A percentile compares a stretch with the other conserved stretches of the same genome.
Conservation (phyloP, 2,888 invertebrate species). For the Luffia ferchaultella region DNA sequence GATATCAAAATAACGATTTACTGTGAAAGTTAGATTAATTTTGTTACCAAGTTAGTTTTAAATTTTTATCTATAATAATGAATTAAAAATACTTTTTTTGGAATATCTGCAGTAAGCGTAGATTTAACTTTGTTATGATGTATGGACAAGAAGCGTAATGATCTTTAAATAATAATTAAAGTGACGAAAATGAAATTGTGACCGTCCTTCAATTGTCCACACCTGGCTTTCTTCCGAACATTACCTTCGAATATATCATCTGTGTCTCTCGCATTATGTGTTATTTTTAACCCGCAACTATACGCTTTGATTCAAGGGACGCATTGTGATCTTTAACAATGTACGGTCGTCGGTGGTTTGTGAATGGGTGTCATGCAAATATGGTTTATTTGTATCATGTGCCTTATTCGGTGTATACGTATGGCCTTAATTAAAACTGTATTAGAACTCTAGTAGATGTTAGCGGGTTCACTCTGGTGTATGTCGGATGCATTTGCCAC, state of each 20-base stretch:
- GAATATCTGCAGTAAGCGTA: too few species aligned
- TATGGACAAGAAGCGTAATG: too few species aligned
- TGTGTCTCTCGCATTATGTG: slow-evolving; percentile 22
- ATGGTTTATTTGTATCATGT: background rate
- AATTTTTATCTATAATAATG: too few species aligned
- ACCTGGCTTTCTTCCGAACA: slow-evolving; percentile 10
- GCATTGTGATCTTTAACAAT: slow-evolving; percentile 33
- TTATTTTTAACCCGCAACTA: slow-evolving; percentile 49
- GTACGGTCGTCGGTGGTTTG: background rate
- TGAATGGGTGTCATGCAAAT: background rate
- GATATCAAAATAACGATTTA: too few species aligned
- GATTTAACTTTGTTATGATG: too few species aligned
- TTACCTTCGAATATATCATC: slow-evolving; percentile 26
- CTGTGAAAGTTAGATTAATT: too few species aligned
- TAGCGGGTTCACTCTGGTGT: too few species aligned
- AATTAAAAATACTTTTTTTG: too few species aligned
- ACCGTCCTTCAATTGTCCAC: background rate
- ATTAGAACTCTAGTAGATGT: too few species aligned
- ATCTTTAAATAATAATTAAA: too few species aligned
- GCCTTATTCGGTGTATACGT: background rate
- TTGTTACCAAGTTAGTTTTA: too few species aligned
- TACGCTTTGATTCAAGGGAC: slow-evolving; percentile 48
- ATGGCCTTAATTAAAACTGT: background rate
- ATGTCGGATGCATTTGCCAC: too few species aligned
- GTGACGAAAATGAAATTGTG: background rate